Evolutionary conservation across 2,888 invertebrate genomes (phyloP).

Genomic region (Drosophila bunnanda): DNA sequence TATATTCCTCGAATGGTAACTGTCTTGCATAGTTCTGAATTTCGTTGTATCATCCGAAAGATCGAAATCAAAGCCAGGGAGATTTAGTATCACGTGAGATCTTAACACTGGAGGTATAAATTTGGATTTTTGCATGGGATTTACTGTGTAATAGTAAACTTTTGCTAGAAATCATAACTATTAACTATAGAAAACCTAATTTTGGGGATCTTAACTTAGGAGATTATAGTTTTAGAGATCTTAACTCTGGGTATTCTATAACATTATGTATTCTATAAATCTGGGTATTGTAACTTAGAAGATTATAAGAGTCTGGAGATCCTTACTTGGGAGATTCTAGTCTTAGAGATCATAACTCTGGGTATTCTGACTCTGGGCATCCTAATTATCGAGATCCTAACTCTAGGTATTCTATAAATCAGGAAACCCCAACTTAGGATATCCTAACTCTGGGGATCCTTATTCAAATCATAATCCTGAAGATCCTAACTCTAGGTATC

Average conservation of each 20-base stretch:
- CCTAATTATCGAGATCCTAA: not conserved
- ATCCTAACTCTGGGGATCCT: not conserved
- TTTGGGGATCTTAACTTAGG: not conserved
- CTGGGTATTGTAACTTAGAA: not conserved
- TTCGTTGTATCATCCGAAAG: slow-evolving; percentile 1
- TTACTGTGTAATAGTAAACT: not conserved
- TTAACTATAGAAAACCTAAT: not conserved
- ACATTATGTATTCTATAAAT: not conserved
- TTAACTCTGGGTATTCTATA: not conserved
- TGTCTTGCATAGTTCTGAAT: slow-evolving; percentile 13
- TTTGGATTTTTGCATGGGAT: not conserved
- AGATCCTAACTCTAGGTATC: too few relatives aligned
- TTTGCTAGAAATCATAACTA: not conserved
- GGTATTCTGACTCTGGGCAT: too few relatives aligned
- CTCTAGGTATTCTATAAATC: not conserved
- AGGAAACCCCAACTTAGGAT: not conserved
- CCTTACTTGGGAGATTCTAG: not conserved
- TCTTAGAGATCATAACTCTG: not conserved
- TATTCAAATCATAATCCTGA: too few relatives aligned
- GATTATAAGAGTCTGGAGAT: not conserved
- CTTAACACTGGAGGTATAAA: not conserved
- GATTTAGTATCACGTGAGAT: slow-evolving; percentile 4
- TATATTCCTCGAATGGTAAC: slow-evolving; percentile 14
- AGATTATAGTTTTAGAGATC: not conserved
- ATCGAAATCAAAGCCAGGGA: not conserved